Base-by-base conservation (phyloP, 1,140 invertebrate species). In the Melanaphis sacchari region DNA sequence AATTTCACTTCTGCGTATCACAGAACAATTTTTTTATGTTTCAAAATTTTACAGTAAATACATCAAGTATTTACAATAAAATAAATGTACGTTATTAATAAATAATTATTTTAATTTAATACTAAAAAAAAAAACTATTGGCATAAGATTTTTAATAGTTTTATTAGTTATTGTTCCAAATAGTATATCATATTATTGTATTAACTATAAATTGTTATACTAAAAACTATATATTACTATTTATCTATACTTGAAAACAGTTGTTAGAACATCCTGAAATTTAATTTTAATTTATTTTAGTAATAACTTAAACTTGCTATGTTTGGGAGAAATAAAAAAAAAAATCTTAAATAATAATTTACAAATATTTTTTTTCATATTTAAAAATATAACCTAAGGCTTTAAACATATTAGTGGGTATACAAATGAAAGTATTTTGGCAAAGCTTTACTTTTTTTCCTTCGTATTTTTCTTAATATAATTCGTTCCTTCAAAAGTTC, bases 401-500 rank as follows among this genome's bases (percentile, higher is more conserved):
- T 24, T 40, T 31, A 49, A 88, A 88, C 31, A 26, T 46, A 49
- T 49, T 49, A 49, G 43, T 46, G 22, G 31, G 43, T 49, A 36
- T 22, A 52, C 31, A 52, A 89, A 89, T 52, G 21, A 89, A 52
- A 52, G 54, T 89, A 52, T 52, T 89, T 89, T 89, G n/a, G 8
- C 46, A 89, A 43, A n/a, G 46, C 6, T 36, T 89, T 89, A 41
- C 46, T 43, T 38, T 46, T 85, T 41, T 2, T 24, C 9, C 8
- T 11, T 88, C 21, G 18, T 88, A 2, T 46, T 88, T 49, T 88
- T 88, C n/a, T 43, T 26, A 41, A 43, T 41, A 88, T 49, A 88
- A 49, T 88, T 88, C 49, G 43, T 88, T 89, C 36, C n/a, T 52
- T 89, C 46, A 89, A 52, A 54, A 89, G 46, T 49, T 49, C 21